These are phyloP conservation scores for Arizona elegans DNA, from an alignment of 2,113 vertebrate genomes.

Conservation along the genomic window DNA sequence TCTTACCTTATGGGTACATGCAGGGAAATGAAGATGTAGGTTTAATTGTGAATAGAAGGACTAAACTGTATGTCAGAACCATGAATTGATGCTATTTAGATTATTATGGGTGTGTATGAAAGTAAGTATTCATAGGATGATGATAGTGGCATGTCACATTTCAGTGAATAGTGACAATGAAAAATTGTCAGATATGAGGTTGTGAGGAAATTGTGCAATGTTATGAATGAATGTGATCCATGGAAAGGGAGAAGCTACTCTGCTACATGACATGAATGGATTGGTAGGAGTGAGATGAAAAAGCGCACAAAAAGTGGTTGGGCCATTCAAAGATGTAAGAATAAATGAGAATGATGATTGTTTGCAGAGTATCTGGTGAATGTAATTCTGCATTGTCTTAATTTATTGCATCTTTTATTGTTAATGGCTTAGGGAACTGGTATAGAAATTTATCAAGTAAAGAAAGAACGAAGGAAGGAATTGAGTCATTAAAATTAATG, in stretches of 20 bases:
- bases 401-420: background rate
- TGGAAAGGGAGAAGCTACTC: background rate
- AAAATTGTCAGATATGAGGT: background rate
- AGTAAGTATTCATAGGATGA: background rate
- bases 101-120: background rate
- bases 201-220: background rate
- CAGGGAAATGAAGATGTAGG: background rate
- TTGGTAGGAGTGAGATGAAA: background rate
- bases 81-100: background rate
- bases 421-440: background rate
- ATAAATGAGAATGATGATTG: background rate
- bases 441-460: background rate
- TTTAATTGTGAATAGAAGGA: background rate
- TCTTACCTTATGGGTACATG: background rate
- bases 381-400: background rate
- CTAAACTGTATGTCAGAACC: background rate
- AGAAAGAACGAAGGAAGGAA: background rate
- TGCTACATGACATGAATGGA: background rate
- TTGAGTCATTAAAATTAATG: background rate
- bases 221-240: background rate
- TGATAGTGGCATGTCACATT: background rate
- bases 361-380: background rate
- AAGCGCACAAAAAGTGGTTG: background rate
- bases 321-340: background rate
- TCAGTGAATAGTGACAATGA: background rate